Conservation (phyloP, 2,113 vertebrate genomes). For the Sander lucioperca region DNA sequence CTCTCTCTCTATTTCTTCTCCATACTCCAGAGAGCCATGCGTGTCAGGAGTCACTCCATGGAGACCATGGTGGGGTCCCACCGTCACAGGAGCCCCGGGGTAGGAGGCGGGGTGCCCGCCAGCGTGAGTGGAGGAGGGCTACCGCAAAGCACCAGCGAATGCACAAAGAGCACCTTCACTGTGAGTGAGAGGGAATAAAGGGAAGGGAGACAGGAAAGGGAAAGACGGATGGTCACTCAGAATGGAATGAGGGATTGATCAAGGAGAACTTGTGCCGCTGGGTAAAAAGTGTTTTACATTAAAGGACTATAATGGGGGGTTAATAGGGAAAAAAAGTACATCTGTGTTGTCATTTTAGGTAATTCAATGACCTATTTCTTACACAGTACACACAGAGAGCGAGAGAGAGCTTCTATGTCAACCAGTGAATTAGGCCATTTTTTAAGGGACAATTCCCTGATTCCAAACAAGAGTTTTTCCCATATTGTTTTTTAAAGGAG, state of each 20-base stretch:
- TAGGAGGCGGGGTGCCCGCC: constrained; percentile 86
- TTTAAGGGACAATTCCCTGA: background rate
- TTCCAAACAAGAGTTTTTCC: background rate
- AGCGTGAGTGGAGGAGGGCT: constrained; percentile 93
- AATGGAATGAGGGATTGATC: too few species aligned
- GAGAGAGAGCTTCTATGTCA: too few species aligned
- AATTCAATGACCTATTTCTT: background rate
- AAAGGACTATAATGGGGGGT: background rate
- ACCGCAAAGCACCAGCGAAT: constrained; percentile 89
- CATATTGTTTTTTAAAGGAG: background rate
- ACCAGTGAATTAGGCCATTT: background rate
- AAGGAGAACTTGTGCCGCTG: background rate
- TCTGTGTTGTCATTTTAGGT: background rate
- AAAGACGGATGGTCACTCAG: background rate
- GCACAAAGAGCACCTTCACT: constrained; percentile 85
- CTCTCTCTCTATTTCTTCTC: background rate
- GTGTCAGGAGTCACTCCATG: constrained; percentile 98
- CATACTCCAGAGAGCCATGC: constrained; percentile 91
- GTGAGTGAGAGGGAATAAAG: constrained; percentile 79
- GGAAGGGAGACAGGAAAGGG: background rate
- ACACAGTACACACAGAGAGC: too few species aligned
- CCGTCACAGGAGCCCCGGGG: constrained; percentile 85
- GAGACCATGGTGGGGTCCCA: constrained; percentile 97
- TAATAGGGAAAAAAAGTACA: background rate
- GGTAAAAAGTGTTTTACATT: background rate